phyloP scores from a whole-genome alignment of 2,797 vertebrate genomes.

The Morelia viridis region DNA sequence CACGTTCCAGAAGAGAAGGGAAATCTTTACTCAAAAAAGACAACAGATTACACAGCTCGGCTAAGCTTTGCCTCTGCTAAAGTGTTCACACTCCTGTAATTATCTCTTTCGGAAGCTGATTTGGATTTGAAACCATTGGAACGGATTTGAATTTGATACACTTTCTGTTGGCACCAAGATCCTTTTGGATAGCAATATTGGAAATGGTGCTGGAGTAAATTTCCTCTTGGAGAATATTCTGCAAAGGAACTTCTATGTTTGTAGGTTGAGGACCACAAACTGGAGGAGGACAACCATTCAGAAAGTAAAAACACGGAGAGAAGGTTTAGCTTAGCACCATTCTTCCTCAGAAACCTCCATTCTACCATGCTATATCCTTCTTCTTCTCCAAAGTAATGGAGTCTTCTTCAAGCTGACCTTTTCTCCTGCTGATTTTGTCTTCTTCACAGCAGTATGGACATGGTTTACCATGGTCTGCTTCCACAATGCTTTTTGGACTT shows the following conservation, averaged over 20 bases:
- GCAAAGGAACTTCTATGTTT: background rate
- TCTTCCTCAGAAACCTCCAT: slow-evolving; percentile 43
- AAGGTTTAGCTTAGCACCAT: background rate
- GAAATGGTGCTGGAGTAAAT: background rate
- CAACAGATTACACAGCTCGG: no score
- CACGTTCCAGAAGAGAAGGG: background rate
- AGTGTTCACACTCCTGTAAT: background rate
- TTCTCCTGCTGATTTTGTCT: background rate
- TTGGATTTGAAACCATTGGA: background rate
- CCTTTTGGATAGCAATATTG: background rate
- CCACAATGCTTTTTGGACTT: background rate
- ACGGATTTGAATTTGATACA: background rate
- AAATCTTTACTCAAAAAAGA: background rate
- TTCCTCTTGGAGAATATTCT: no score
- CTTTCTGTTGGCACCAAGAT: no score
- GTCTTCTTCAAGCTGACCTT: background rate
- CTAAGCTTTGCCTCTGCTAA: background rate
- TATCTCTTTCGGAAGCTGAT: background rate
- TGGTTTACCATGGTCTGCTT: background rate
- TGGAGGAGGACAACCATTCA: background rate
- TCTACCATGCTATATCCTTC: background rate
- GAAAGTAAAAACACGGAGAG: background rate
- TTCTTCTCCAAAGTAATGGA: background rate
- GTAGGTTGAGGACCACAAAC: background rate
- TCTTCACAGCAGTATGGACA: background rate